Evolutionary conservation across 2,797 vertebrate species (phyloP), one percentile per base, ranked within the genome.

Genomic region (Knipowitschia caucasica): DNA sequence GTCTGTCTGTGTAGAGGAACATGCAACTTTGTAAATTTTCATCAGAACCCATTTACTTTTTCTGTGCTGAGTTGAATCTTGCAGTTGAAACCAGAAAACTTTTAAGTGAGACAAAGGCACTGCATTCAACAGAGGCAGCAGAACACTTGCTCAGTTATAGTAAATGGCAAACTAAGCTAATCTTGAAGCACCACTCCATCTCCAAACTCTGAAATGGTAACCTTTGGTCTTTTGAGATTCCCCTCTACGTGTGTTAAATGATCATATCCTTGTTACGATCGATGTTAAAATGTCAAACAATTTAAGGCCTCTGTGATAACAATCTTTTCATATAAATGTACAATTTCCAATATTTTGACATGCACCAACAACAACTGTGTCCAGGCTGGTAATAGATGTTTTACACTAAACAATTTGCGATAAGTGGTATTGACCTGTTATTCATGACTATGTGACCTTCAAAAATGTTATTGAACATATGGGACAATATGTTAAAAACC

Each of bases 241-340:
- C 62, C 67, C 59, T 45, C 53, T 62, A 58, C 71, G 80, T 82
- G 73, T 84, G 79, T 83, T 73, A 76, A 82, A 83, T 74, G 65
- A 82, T 75, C 78, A 63, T 76, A 58, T 67, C 45, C 66, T 67
- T 80, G 69, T 81, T 82, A 76, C 69, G 81, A 61, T 72, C 71
- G 82, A 62, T 84, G 72, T 82, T 39, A 4, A 85, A 83, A 85
- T 83, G 80, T 81, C 83, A 75, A 54, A 66, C 74, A 59, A 80
- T 83, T 83, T 80, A 73, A 81, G 74, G 71, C 73, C 77, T 82
- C 57, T 42, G 56, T 83, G 74, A 86, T 77, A 79, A 79, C 78
- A 67, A 50, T 35, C 55, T 68, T 80, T 80, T 80, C 73, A 78
- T 75, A 70, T 67, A 79, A 83, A 67, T 66, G 59, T 71, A 52